Evolutionary conservation across 2,888 invertebrate genomes (phyloP).

Genomic region (Podotricha telesiphe): DNA sequence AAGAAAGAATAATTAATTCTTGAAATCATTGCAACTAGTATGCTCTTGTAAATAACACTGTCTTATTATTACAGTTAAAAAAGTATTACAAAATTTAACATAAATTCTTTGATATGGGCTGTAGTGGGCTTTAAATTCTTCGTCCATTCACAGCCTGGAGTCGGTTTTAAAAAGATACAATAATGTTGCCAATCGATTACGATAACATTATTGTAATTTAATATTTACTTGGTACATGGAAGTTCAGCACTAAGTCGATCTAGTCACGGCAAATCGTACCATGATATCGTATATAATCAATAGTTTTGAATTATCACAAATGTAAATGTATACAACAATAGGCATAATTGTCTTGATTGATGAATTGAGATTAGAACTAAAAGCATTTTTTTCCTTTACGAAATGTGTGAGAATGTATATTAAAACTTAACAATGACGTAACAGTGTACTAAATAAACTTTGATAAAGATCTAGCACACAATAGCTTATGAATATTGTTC

Average conservation of each 20-base stretch:
- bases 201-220: not conserved
- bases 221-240: not conserved
- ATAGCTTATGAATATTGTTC: not conserved
- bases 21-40: too few relatives aligned
- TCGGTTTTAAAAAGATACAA: not conserved
- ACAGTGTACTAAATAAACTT: not conserved
- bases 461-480: not conserved
- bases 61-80: too few relatives aligned
- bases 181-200: not conserved
- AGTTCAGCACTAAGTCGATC: not conserved
- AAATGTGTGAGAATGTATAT: constrained; percentile 3
- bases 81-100: too few relatives aligned
- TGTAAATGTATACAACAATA: constrained; percentile 22
- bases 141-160: too few relatives aligned
- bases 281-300: not conserved
- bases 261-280: not conserved
- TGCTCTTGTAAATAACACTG: too few relatives aligned
- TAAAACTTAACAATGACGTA: too few relatives aligned
- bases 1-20: too few relatives aligned
- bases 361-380: not conserved
- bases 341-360: not conserved
- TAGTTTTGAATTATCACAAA: constrained; percentile 17
- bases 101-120: too few relatives aligned
- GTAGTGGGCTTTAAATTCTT: too few relatives aligned
- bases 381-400: not conserved